These are phyloP conservation scores for Euplagia quadripunctaria DNA, from an alignment of 2,888 invertebrate species.

Conservation along the genomic window DNA sequence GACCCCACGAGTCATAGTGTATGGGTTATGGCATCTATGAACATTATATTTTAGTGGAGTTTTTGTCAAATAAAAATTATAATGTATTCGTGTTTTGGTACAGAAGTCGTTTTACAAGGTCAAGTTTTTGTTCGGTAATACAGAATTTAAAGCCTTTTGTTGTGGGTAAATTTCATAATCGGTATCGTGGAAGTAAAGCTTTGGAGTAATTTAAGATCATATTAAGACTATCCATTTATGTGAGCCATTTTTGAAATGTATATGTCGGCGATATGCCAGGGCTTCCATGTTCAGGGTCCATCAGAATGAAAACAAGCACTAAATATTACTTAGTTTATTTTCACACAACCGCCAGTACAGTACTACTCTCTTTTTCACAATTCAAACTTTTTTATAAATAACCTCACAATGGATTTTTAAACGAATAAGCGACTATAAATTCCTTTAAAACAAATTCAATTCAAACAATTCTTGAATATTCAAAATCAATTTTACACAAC, in stretches of 20 bases:
- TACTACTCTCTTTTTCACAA: too few relatives aligned
- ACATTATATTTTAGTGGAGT: constrained; percentile 48
- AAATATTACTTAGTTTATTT: too few relatives aligned
- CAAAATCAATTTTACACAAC: too few relatives aligned
- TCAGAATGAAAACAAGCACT: too few relatives aligned
- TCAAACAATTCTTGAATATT: too few relatives aligned
- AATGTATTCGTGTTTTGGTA: constrained; percentile 37
- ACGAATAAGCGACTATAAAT: too few relatives aligned
- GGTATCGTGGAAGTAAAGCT: constrained; percentile 9
- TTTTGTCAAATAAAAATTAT: constrained; percentile 50
- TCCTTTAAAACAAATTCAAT: too few relatives aligned
- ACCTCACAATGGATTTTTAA: too few relatives aligned
- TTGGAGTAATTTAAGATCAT: neutral
- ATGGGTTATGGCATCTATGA: constrained; percentile 45
- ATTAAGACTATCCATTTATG: constrained; percentile 2
- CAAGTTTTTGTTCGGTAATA: constrained; percentile 28
- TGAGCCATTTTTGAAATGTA: neutral
- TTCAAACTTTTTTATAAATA: too few relatives aligned
- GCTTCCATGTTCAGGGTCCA: too few relatives aligned
- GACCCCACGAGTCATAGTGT: constrained; percentile 47
- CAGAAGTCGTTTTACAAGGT: constrained; percentile 43
- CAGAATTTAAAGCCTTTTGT: constrained; percentile 15
- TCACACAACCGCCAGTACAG: too few relatives aligned
- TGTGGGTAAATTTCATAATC: constrained; percentile 14
- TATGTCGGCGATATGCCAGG: too few relatives aligned